A percentile compares a stretch with the other conserved stretches of the same genome.
Evolutionary conservation across 2,888 invertebrate species (phyloP).

Genomic region (Chironomus tentans): DNA sequence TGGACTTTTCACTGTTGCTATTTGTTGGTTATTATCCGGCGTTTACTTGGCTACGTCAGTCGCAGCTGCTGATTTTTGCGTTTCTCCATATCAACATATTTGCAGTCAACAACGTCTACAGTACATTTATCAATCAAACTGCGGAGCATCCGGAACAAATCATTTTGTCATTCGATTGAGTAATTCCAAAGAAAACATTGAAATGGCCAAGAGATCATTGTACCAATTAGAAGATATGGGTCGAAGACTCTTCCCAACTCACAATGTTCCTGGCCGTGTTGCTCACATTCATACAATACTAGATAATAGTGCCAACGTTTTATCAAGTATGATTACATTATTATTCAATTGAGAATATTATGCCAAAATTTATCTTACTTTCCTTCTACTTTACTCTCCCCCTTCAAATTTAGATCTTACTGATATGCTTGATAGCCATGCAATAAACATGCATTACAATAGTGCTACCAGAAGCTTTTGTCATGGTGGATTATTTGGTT

Average conservation of each 20-base stretch:
- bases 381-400: too few species aligned
- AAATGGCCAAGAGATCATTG: slow-evolving; percentile 41
- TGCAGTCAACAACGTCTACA: slow-evolving; percentile 40
- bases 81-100: slow-evolving; percentile 59
- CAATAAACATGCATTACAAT: slow-evolving; percentile 72
- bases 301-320: neutral
- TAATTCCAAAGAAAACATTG: slow-evolving; percentile 41
- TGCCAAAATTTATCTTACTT: neutral
- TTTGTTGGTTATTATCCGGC: slow-evolving; percentile 80
- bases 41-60: slow-evolving; percentile 77
- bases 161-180: slow-evolving; percentile 42
- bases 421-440: slow-evolving; percentile 70
- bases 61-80: slow-evolving; percentile 76
- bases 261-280: neutral
- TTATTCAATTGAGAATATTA: neutral
- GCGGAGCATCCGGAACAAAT: slow-evolving; percentile 39
- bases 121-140: slow-evolving; percentile 40
- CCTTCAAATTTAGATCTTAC: slow-evolving; percentile 43
- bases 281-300: neutral
- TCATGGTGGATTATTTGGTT: slow-evolving; percentile 69
- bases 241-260: neutral
- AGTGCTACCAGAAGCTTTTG: slow-evolving; percentile 71
- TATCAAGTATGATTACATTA: slow-evolving; percentile 14
- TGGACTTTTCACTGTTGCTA: slow-evolving; percentile 49
- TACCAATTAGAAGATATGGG: slow-evolving; percentile 32